These are phyloP conservation scores for Bufo bufo DNA, from an alignment of 2,113 vertebrate species.

Conservation along the genomic window DNA sequence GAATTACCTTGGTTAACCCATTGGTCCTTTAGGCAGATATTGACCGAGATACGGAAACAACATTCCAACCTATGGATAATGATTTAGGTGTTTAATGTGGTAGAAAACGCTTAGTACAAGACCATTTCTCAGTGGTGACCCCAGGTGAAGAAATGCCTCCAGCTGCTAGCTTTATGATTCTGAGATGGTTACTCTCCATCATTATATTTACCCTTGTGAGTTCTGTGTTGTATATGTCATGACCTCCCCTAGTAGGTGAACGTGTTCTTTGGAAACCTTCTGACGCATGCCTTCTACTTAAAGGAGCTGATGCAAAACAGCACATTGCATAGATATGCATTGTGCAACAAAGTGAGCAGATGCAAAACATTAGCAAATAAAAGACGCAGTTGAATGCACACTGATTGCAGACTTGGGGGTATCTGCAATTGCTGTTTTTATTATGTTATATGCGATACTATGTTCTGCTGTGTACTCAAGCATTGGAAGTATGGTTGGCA, in stretches of 20 bases:
- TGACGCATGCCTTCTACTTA: neutral
- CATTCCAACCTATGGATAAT: neutral
- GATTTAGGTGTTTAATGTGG: constrained; percentile 9
- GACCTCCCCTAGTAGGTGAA: neutral
- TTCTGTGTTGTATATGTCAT: neutral
- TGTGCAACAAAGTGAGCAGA: neutral
- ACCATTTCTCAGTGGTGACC: constrained; percentile 5
- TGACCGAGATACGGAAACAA: neutral
- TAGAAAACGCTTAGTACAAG: neutral
- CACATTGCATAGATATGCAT: neutral
- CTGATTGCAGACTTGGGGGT: no score
- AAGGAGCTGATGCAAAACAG: neutral
- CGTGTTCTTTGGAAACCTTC: neutral
- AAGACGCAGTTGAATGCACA: no score
- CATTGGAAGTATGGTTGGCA: no score
- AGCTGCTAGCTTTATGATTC: neutral
- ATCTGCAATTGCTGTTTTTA: no score
- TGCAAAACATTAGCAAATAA: neutral
- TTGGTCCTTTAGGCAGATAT: constrained; percentile 2
- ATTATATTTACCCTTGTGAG: neutral
- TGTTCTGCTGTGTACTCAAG: no score
- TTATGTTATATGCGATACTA: no score
- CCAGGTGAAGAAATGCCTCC: neutral
- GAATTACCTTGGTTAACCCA: constrained; percentile 35
- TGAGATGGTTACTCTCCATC: neutral